Percentiles rank a stretch among this genome's conserved stretches.
phyloP scores from a whole-genome alignment of 2,113 vertebrate genomes.

The Trinectes maculatus region DNA sequence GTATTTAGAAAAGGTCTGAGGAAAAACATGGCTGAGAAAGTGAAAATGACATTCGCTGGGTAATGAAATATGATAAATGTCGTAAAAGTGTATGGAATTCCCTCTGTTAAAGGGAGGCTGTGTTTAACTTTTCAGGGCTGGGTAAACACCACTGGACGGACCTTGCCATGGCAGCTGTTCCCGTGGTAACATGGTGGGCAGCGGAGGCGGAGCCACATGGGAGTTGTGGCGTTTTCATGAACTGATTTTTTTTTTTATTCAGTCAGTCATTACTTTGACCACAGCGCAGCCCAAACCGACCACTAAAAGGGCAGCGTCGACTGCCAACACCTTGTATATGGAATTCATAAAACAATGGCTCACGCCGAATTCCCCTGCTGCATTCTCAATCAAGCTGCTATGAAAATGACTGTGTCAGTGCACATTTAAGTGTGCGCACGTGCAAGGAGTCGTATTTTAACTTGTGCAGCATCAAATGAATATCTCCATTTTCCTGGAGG shows the following conservation, averaged over 20 bases:
- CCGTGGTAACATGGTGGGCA: slow-evolving; percentile 51
- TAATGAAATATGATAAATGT: slow-evolving; percentile 70
- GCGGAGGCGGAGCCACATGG: slow-evolving; percentile 26
- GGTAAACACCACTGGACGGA: slow-evolving; percentile 57
- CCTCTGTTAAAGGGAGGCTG: slow-evolving; percentile 36
- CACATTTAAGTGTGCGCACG: slow-evolving; percentile 57
- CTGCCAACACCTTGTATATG: slow-evolving; percentile 79
- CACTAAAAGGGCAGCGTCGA: slow-evolving; percentile 59
- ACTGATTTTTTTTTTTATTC: slow-evolving; percentile 51
- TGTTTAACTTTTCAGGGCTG: slow-evolving; percentile 49
- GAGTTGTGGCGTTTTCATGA: slow-evolving; percentile 64
- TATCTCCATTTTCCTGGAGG: slow-evolving; percentile 90
- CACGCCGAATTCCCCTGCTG: slow-evolving; percentile 84
- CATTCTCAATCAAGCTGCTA: slow-evolving; percentile 77
- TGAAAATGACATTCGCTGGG: slow-evolving; percentile 67
- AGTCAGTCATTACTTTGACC: slow-evolving; percentile 63
- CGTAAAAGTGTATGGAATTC: slow-evolving; percentile 63
- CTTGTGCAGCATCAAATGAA: slow-evolving; percentile 81
- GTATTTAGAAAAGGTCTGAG: neutral
- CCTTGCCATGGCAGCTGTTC: slow-evolving; percentile 43
- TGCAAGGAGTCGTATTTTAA: slow-evolving; percentile 83
- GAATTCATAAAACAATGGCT: slow-evolving; percentile 83
- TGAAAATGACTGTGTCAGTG: slow-evolving; percentile 59
- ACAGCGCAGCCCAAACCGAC: slow-evolving; percentile 54
- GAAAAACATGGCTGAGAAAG: slow-evolving; percentile 54